These are phyloP conservation scores for Chondrilla cf. caribensis DNA, from an alignment of 37 sponge, comb jelly and placozoan genomes.

Conservation along the genomic window DNA sequence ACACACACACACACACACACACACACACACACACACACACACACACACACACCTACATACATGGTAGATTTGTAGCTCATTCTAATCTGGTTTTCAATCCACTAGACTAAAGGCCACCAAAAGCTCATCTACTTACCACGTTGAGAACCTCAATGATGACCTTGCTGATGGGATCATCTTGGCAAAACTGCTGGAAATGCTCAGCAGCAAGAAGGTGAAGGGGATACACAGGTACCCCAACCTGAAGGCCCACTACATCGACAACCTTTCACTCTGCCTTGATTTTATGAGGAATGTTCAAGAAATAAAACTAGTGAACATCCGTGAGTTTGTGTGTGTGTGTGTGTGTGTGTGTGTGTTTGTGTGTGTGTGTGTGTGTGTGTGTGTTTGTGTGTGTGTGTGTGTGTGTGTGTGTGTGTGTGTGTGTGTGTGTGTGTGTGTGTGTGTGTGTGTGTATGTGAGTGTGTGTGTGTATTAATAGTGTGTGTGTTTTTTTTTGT, in stretches of 20 bases:
- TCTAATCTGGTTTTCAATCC: background rate
- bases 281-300: constrained; percentile 37
- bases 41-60: too few species aligned
- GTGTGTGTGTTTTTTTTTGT: too few species aligned
- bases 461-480: too few species aligned
- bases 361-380: too few species aligned
- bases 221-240: constrained; percentile 46
- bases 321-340: constrained; percentile 53
- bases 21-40: too few species aligned
- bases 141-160: constrained; percentile 30
- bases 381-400: too few species aligned
- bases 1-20: too few species aligned
- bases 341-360: too few species aligned
- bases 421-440: too few species aligned
- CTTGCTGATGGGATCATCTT: constrained; percentile 64
- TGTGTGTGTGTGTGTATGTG: too few species aligned
- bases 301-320: constrained; percentile 54
- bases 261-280: constrained; percentile 58
- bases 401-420: too few species aligned
- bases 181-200: constrained; percentile 52
- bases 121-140: constrained; percentile 17
- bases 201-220: constrained; percentile 47
- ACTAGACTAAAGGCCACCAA: constrained; percentile 24
- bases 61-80: too few species aligned
- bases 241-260: constrained; percentile 66